phyloP scores from a whole-genome alignment of 2,797 vertebrate genomes.

The Sebastiscus albofasciatus region DNA sequence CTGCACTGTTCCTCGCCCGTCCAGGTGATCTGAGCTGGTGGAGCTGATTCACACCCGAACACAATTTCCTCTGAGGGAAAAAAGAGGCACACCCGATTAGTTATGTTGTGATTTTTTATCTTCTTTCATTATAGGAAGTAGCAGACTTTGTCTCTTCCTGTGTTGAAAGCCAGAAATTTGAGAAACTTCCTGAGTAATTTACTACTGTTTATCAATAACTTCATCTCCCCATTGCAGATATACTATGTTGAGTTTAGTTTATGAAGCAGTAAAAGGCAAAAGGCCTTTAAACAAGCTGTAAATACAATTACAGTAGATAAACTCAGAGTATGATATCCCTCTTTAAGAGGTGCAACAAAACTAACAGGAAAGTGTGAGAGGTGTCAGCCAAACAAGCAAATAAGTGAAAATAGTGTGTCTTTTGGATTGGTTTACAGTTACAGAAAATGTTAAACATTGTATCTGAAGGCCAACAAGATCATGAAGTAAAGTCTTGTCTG shows the following conservation, averaged over 20 bases:
- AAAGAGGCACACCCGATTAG: background rate
- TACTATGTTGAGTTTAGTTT: too few species aligned
- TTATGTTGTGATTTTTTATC: background rate
- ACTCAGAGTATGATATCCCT: background rate
- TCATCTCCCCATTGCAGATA: background rate
- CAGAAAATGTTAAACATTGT: background rate
- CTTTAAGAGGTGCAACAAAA: background rate
- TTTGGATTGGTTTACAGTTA: background rate
- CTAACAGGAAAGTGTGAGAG: background rate
- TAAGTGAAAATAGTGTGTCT: background rate
- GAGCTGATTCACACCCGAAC: fast-evolving
- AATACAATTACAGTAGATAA: background rate
- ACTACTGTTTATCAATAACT: background rate
- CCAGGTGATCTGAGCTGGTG: background rate
- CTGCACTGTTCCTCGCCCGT: conserved; percentile 14
- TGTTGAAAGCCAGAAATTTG: background rate
- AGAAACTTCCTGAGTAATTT: background rate
- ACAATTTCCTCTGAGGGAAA: conserved; percentile 47
- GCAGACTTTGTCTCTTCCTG: background rate
- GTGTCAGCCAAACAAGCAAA: background rate
- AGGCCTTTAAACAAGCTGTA: background rate
- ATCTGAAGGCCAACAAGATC: background rate
- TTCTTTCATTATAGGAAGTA: background rate
- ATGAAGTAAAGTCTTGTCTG: background rate
- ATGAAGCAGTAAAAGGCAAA: too few species aligned